Evolutionary conservation across 2,797 vertebrate species (phyloP), one percentile per base, ranked within the genome.

Genomic region (Sebastes glaucus): DNA sequence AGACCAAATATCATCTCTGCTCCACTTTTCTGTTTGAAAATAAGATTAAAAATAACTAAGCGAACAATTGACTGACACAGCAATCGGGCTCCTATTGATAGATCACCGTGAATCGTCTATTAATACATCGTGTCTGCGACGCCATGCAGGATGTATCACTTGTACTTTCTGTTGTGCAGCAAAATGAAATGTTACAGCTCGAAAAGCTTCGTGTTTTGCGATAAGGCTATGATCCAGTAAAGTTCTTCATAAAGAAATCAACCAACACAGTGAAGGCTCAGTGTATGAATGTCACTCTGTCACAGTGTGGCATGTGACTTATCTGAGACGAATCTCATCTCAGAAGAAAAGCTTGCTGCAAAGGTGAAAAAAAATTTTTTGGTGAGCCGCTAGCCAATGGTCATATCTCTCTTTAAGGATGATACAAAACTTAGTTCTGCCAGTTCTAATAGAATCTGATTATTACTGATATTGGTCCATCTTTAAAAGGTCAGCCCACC

Each of bases 41-140:
- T 27, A 49, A 53, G 18, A 57, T 74, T 74, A 77, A 87, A 92
- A 88, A 89, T 87, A 88, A 33, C 35, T 4, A 11, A 46, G 28
- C 57, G 49, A 61, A 33, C 46, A 64, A 35, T 11, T 69, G 61
- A 77, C 67, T 82, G 85, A 79, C 63, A 79, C 64, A 57, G 33
- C 32, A 68, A 46, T 80, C 57, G 20, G 2, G 20, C 5, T 49
- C 2, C 69, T 86, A 87, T 81, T 80, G 83, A 85, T 84, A 90
- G 78, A 88, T 79, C 60, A 76, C n/a, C 38, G 32, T 46, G n/a
- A 78, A 62, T 77, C 10, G 38, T 74, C 80, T 89, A 77, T 82
- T 74, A 64, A 82, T 84, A 87, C 38, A 80, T 38, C 13, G 35
- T 20, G 20, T 80, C 57, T 30, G 53, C 10, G 57, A 46, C 5